Base-by-base conservation (phyloP, 2,113 vertebrate genomes). In the Sminthopsis crassicaudata region DNA sequence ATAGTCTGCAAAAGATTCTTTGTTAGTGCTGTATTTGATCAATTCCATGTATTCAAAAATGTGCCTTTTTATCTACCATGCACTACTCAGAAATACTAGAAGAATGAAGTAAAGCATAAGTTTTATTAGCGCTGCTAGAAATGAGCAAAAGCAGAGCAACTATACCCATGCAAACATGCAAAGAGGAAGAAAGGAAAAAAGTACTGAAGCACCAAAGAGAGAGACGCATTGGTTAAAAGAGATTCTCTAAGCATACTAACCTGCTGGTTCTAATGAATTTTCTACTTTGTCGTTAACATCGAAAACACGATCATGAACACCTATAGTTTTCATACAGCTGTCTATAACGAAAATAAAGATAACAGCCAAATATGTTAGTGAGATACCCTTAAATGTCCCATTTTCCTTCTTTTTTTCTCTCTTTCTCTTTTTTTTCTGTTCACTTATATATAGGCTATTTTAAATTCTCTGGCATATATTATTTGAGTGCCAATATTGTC, bases 261-360 rank as follows among this genome's bases (percentile, higher is more conserved):
- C 99, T 99, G 99, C 99, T 99, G 99, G 99, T 99, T 99, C 99
- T 99, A 99, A 99, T 98, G 99, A 99, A 99, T 99, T 99, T 99
- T 99, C 99, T 99, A 99, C 99, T 99, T 99, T 99, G 99, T 99
- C 99, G 99, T 99, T 99, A 99, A 99, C 99, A 98, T 99, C 99
- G 99, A 99, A 99, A 99, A 99, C 99, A 98, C 99, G 99, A 99
- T 99, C 99, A 99, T 99, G 99, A 99, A 99, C 99, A 98, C 99
- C 99, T 99, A 99, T 99, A 99, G 99, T 99, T 99, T 99, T 99
- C 99, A 99, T 99, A 99, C 99, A 99, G 99, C 99, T 99, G 99
- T 99, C 99, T 99, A 99, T 99, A 99, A 99, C 98, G 99, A 99
- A 99, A 99, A 99, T 99, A 99, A 99, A 99, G 99, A 99, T 99